Percentiles rank a stretch among this genome's conserved stretches.
Conservation (phyloP, 1,140 invertebrate genomes). For the Ostrea denselamellosa region DNA sequence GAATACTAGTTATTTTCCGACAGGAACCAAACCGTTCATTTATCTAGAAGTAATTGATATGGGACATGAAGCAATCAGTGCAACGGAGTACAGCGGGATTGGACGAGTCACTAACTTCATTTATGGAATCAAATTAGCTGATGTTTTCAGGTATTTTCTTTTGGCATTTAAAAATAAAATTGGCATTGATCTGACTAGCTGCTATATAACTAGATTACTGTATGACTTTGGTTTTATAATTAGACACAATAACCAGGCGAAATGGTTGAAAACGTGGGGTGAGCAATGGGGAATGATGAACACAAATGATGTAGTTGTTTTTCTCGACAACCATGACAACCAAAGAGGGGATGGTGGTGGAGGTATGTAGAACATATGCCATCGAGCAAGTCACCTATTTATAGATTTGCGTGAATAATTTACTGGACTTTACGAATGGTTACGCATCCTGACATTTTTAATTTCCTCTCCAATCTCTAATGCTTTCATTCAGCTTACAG, state of each 20-base stretch:
- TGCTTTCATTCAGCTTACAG: too few species aligned
- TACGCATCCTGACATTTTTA: too few species aligned
- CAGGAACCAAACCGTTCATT: constrained; percentile 77
- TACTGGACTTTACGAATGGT: too few species aligned
- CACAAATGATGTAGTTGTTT: constrained; percentile 76
- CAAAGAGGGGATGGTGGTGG: constrained; percentile 77
- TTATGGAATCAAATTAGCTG: constrained; percentile 80
- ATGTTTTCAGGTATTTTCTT: constrained; percentile 62
- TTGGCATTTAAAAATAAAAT: background rate
- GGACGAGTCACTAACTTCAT: constrained; percentile 87
- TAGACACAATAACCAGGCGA: constrained; percentile 65
- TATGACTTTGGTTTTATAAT: background rate
- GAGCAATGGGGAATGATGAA: constrained; percentile 73
- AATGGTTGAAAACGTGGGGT: constrained; percentile 72
- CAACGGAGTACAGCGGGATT: constrained; percentile 80
- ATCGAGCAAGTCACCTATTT: too few species aligned
- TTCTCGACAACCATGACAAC: constrained; percentile 81
- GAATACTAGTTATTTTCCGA: constrained; percentile 70
- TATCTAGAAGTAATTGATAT: constrained; percentile 91
- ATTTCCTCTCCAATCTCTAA: too few species aligned
- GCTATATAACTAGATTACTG: background rate
- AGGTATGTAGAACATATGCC: background rate
- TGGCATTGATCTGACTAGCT: background rate
- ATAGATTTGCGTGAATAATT: too few species aligned
- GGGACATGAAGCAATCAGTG: constrained; percentile 85